Evolutionary conservation across 2,113 vertebrate species (phyloP).

Genomic region (Chloropsis cyanopogon): DNA sequence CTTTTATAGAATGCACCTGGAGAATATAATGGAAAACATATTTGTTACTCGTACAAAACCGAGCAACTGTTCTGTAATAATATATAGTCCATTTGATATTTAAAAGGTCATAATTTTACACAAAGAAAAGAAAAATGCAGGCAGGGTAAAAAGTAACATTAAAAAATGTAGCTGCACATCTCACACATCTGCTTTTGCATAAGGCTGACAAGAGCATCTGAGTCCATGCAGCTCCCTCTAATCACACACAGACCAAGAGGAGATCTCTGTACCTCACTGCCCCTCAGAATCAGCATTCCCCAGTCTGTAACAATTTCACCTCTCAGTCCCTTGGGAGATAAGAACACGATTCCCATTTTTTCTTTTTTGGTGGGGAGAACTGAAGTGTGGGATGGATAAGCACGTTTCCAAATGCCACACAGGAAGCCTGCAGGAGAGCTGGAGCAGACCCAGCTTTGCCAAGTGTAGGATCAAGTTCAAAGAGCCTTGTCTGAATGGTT

Average conservation of each 20-base stretch:
- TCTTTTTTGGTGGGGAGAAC: rapidly evolving
- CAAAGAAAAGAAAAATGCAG: slow-evolving; percentile 20
- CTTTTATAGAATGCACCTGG: slow-evolving; percentile 66
- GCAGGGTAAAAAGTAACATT: neutral
- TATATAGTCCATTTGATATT: slow-evolving; percentile 41
- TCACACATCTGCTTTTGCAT: slow-evolving; percentile 17
- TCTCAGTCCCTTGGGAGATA: neutral
- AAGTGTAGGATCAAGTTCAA: neutral
- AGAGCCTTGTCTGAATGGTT: rapidly evolving
- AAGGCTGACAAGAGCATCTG: neutral
- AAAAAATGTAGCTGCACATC: neutral
- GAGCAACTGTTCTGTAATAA: slow-evolving; percentile 4
- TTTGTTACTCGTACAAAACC: neutral
- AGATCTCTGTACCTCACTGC: neutral
- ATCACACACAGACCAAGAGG: neutral
- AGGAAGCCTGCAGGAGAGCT: neutral
- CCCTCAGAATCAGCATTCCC: neutral
- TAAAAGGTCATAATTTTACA: slow-evolving; percentile 58
- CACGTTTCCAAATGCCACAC: neutral
- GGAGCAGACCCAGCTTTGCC: neutral
- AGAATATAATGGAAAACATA: slow-evolving; percentile 52
- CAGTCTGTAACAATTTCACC: neutral
- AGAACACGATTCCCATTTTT: neutral
- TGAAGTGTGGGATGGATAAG: neutral
- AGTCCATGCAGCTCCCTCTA: neutral